phyloP scores from a whole-genome alignment of 1,140 invertebrate species.

The Eumaeus atala region DNA sequence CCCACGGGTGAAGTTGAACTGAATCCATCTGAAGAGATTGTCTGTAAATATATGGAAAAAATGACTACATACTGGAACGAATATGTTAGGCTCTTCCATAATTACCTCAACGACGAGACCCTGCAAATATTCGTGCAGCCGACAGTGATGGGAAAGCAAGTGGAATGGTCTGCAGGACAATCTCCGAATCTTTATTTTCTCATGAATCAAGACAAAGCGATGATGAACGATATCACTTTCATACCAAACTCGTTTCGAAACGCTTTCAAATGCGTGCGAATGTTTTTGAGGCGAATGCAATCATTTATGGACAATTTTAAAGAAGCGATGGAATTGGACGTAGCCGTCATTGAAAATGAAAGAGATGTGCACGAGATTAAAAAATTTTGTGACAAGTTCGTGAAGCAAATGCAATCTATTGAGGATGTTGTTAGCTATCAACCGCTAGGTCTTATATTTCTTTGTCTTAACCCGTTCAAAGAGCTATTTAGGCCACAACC shows the following conservation, averaged over 20 bases:
- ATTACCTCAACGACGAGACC: slow-evolving; percentile 75
- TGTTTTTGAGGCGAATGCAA: slow-evolving; percentile 81
- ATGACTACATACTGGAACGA: slow-evolving; percentile 77
- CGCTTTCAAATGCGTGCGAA: slow-evolving; percentile 77
- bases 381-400: slow-evolving; percentile 76
- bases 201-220: slow-evolving; percentile 77
- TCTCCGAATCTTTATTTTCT: slow-evolving; percentile 79
- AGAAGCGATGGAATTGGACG: slow-evolving; percentile 80
- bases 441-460: slow-evolving; percentile 79
- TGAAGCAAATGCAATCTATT: slow-evolving; percentile 76
- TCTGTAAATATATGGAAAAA: slow-evolving; percentile 69
- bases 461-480: slow-evolving; percentile 83
- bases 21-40: slow-evolving; percentile 75
- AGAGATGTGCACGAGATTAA: slow-evolving; percentile 75
- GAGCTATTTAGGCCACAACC: slow-evolving; percentile 80
- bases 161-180: slow-evolving; percentile 79
- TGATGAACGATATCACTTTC: slow-evolving; percentile 72
- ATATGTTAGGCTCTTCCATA: slow-evolving; percentile 72
- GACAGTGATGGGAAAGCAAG: slow-evolving; percentile 82
- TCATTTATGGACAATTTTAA: slow-evolving; percentile 79
- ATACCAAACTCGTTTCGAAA: slow-evolving; percentile 74
- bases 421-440: slow-evolving; percentile 78
- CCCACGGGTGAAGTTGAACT: slow-evolving; percentile 64
- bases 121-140: slow-evolving; percentile 77
- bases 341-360: slow-evolving; percentile 70